Base-by-base conservation (phyloP, 2,113 vertebrate genomes). In the Ranitomeya imitator region DNA sequence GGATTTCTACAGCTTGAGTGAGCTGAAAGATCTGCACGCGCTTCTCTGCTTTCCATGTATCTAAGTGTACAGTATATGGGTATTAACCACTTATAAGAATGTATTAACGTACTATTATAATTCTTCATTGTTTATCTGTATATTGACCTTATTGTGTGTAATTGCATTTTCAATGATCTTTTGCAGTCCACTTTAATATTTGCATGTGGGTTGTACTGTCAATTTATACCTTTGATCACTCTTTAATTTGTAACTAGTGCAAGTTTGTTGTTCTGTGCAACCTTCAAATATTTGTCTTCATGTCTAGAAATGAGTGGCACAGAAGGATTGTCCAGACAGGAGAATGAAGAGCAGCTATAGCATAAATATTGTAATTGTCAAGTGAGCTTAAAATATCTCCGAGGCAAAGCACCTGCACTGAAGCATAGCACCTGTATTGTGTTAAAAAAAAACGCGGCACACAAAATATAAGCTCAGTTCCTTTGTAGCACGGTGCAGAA, bases 371-470 rank as follows among this genome's bases (percentile, higher is more conserved):
- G 78, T 60, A 81, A 87, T 79, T 80, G 86, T 87, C 86, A 87
- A 80, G 86, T 80, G 77, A 71, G 78, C 77, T 80, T 87, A 87
- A 87, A 81, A 87, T 87, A 87, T 71, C 63, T 57, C 77, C 71
- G 77, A 80, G 61, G 86, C 63, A 87, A 87, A 87, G 51, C 86
- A 87, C 78, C 63, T 81, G 77, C 63, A 71, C 37, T 71, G 63
- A 87, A 79, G 86, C 86, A 67, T 71, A 80, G 63, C 86, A 87
- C 78, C 78, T 87, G 86, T 63, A 87, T 87, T 87, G 78, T 87
- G 77, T 81, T 63, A 71, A 23, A 80, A 71, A 23, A 80, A 51
- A 31, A 31, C 26, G 26, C 26, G 26, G 16, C 59, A 61, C 80
- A 51, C 23, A 9, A 79, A 55, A 79, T 26, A 21, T 52, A 11